Evolutionary conservation across 2,797 vertebrate species (phyloP).

Genomic region (Urosaurus nigricauda): DNA sequence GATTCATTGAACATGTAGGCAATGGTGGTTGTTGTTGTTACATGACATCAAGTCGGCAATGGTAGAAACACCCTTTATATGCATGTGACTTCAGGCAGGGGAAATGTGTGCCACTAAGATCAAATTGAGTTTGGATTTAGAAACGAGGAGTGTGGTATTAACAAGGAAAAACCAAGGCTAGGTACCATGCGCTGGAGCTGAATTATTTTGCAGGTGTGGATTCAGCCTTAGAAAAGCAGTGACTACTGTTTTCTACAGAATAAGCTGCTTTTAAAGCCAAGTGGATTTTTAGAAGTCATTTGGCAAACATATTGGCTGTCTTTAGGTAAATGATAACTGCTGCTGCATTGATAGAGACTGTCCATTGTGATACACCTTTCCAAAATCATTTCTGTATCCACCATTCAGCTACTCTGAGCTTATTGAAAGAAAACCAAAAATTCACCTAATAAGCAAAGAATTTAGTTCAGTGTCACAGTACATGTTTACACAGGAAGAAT

Average conservation of each 20-base stretch:
- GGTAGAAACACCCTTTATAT: too few species aligned
- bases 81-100: too few species aligned
- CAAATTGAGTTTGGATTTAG: too few species aligned
- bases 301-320: not conserved
- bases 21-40: too few species aligned
- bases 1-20: too few species aligned
- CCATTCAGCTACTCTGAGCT: not conserved
- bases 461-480: not conserved
- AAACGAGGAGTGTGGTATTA: too few species aligned
- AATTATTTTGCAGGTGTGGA: too few species aligned
- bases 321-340: not conserved
- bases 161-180: too few species aligned
- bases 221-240: not conserved
- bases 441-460: not conserved
- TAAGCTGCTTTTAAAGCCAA: not conserved
- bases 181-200: too few species aligned
- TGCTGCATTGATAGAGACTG: not conserved
- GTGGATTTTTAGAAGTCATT: not conserved
- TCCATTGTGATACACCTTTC: not conserved
- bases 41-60: too few species aligned
- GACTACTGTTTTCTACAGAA: constrained; percentile 10
- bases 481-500: constrained; percentile 46
- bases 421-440: not conserved
- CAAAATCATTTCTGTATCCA: not conserved
- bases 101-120: too few species aligned